Evolutionary conservation across 2,797 vertebrate species (phyloP).

Genomic region (Pempheris klunzingeri): DNA sequence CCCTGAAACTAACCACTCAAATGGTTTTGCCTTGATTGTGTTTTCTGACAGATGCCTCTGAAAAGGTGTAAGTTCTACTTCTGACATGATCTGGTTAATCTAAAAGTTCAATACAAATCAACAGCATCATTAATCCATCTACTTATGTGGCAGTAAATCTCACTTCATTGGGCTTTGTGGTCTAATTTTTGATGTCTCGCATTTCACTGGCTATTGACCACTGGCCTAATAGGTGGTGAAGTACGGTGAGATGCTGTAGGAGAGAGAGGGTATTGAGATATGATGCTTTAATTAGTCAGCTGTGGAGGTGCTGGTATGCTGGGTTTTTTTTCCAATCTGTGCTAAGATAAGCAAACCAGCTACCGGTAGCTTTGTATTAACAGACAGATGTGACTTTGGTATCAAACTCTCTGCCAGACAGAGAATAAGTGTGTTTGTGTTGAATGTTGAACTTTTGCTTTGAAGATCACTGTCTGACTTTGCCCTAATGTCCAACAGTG

Average conservation of each 20-base stretch:
- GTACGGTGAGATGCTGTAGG: background rate
- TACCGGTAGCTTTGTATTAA: background rate
- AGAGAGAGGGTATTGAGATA: too few relatives aligned
- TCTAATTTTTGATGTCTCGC: background rate
- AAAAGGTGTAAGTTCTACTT: too few relatives aligned
- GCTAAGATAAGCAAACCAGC: background rate
- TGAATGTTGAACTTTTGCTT: background rate
- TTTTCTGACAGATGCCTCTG: slow-evolving; percentile 30
- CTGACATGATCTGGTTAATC: background rate
- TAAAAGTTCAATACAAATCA: background rate
- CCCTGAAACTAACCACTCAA: slow-evolving; percentile 27
- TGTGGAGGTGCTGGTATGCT: background rate
- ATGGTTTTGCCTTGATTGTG: slow-evolving; percentile 16
- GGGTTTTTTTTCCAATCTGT: too few relatives aligned
- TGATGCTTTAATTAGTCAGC: background rate
- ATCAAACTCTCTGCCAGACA: background rate
- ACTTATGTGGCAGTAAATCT: background rate
- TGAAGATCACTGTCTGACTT: background rate
- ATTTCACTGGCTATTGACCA: background rate
- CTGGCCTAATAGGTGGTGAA: background rate
- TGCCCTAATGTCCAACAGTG: background rate
- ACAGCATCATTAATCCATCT: background rate
- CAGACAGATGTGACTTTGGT: background rate
- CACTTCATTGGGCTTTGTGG: background rate
- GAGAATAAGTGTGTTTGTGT: too few relatives aligned